A percentile compares a stretch with the other conserved stretches of the same genome.
These are phyloP conservation scores for Rhabdophis nuchalis DNA, from an alignment of 2,797 vertebrate species.

Conservation along the genomic window DNA sequence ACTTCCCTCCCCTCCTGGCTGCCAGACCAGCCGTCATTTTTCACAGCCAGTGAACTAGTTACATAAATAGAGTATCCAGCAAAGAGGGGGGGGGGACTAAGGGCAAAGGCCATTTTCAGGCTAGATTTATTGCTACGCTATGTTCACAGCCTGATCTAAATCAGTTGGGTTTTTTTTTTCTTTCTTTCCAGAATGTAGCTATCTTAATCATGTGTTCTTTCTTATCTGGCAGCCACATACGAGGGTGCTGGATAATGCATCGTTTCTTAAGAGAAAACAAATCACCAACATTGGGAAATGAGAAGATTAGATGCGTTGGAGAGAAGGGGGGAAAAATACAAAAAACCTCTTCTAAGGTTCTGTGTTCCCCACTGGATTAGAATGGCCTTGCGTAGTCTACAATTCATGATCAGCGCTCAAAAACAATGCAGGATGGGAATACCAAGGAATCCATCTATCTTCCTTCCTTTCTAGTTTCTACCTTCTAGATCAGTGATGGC, in stretches of 20 bases:
- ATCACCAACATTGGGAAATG: neutral
- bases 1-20: neutral
- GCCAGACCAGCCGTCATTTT: neutral
- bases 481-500: no score
- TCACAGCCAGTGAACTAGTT: neutral
- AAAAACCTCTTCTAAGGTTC: neutral
- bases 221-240: neutral
- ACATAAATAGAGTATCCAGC: neutral
- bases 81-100: neutral
- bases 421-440: neutral
- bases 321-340: neutral
- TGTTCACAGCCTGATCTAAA: neutral
- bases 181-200: neutral
- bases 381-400: neutral
- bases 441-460: neutral
- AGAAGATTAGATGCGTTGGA: neutral
- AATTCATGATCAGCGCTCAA: neutral
- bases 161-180: neutral
- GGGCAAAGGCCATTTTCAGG: constrained; percentile 14
- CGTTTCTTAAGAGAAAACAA: neutral
- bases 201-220: neutral
- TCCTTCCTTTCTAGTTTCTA: neutral
- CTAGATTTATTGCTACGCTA: neutral
- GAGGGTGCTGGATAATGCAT: neutral
- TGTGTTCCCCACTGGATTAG: neutral